phyloP scores from a whole-genome alignment of 2,888 invertebrate species.

The Nowickia ferox region DNA sequence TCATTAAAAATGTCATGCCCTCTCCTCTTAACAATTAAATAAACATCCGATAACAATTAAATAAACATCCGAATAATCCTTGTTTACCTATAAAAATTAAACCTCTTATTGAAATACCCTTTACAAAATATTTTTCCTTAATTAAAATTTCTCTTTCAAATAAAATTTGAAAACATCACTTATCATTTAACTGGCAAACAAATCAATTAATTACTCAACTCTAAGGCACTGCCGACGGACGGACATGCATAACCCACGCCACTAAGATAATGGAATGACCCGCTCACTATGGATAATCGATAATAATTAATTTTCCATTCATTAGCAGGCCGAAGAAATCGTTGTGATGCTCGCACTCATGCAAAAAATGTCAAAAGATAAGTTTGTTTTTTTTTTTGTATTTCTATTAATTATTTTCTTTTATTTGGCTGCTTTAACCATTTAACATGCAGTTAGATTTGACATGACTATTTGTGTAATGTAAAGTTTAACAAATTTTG shows the following conservation, averaged over 20 bases:
- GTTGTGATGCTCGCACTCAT: constrained; percentile 40
- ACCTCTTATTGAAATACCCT: too few relatives aligned
- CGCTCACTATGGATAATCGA: constrained; percentile 4
- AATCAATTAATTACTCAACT: constrained; percentile 59
- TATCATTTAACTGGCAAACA: constrained; percentile 30
- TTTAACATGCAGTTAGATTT: constrained; percentile 44
- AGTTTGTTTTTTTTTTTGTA: constrained; percentile 26
- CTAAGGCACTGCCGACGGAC: constrained; percentile 7
- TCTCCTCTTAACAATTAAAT: too few relatives aligned
- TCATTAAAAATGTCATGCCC: too few relatives aligned
- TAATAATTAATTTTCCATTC: constrained; percentile 38
- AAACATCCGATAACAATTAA: too few relatives aligned
- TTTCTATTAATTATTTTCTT: background rate
- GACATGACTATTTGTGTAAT: constrained; percentile 60
- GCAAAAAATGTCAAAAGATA: constrained; percentile 61
- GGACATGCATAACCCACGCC: background rate
- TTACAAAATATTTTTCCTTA: constrained; percentile 11
- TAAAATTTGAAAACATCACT: constrained; percentile 17
- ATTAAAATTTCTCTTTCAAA: constrained; percentile 42
- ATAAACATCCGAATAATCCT: too few relatives aligned
- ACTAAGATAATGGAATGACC: constrained; percentile 40
- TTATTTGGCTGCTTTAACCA: background rate
- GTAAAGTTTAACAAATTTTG: constrained; percentile 57
- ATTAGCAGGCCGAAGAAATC: constrained; percentile 22
- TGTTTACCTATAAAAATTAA: too few relatives aligned